phyloP scores from a whole-genome alignment of 2,113 vertebrate species.

The Nymphicus hollandicus region DNA sequence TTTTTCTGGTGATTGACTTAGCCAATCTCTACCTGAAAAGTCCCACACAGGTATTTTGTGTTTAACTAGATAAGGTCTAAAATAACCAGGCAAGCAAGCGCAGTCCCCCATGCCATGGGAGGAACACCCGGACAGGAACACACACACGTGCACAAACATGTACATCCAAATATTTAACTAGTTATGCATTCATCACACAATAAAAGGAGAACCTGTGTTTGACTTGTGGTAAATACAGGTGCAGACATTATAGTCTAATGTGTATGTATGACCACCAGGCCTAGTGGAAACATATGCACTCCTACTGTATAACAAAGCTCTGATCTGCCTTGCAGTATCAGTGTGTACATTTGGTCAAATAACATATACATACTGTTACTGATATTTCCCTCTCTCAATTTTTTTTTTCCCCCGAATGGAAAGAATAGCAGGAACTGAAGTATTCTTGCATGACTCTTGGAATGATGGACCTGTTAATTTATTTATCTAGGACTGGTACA shows the following conservation, averaged over 20 bases:
- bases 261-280: not conserved
- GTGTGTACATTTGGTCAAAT: not conserved
- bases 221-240: not conserved
- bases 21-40: not conserved
- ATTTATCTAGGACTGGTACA: not conserved
- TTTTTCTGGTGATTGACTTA: not conserved
- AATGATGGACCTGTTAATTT: not conserved
- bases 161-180: not conserved
- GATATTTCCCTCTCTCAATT: not conserved
- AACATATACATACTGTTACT: not conserved
- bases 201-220: not conserved
- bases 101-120: not conserved
- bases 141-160: not conserved
- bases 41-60: not conserved
- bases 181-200: not conserved
- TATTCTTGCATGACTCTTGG: not conserved
- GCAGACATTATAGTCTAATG: not conserved
- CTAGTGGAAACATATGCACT: fast-evolving
- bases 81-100: not conserved
- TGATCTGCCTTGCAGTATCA: not conserved
- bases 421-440: not conserved
- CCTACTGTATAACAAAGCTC: not conserved
- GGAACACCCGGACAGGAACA: not conserved
- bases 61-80: not conserved
- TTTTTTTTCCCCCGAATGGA: not conserved